These are phyloP conservation scores for Strigops habroptila DNA, from an alignment of 2,113 vertebrate genomes.

Conservation along the genomic window DNA sequence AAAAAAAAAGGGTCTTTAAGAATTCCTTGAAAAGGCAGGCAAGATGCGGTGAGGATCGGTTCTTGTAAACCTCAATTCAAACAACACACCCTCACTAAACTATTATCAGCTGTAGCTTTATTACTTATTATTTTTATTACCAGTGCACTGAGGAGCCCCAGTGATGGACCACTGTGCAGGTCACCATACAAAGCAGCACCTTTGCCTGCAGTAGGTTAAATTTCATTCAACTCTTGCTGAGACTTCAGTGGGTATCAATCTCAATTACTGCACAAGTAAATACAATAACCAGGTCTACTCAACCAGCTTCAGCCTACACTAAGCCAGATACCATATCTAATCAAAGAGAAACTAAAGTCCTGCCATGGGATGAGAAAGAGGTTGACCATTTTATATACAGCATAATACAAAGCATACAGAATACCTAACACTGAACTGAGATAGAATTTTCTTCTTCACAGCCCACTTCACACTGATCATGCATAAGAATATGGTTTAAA, in stretches of 20 bases:
- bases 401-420: not conserved
- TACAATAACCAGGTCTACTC: not conserved
- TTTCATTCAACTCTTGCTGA: not conserved
- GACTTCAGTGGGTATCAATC: not conserved
- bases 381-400: not conserved
- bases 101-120: not conserved
- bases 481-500: not conserved
- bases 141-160: not conserved
- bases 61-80: not conserved
- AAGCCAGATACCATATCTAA: not conserved
- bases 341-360: not conserved
- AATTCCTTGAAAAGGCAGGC: not conserved
- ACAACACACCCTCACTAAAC: not conserved
- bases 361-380: not conserved
- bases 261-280: not conserved
- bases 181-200: not conserved
- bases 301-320: not conserved
- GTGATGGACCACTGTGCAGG: not conserved
- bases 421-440: not conserved
- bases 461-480: not conserved
- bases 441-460: not conserved
- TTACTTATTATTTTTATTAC: not conserved
- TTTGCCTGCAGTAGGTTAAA: not conserved
- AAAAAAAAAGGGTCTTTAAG: not conserved
- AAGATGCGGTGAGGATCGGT: not conserved